Conservation (phyloP, 2,888 invertebrate genomes). For the Heliconius hortense region DNA sequence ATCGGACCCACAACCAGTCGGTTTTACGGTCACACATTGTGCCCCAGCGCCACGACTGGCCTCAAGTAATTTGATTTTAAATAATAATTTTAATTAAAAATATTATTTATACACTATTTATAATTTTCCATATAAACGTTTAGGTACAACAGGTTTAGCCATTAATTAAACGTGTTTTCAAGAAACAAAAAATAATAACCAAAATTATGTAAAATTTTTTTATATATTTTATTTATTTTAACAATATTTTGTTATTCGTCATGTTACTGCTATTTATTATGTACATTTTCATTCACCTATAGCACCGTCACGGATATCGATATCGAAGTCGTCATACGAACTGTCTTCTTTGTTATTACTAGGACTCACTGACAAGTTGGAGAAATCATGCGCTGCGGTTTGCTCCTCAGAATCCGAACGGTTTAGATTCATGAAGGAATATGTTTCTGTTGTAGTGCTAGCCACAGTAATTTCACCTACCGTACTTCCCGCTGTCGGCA, state of each 20-base stretch:
- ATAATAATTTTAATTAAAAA: not conserved
- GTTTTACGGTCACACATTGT: no score
- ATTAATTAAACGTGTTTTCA: not conserved
- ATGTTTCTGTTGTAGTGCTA: not conserved
- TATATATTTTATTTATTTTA: not conserved
- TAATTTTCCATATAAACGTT: no score
- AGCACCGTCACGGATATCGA: conserved; percentile 17
- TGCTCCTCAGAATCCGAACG: not conserved
- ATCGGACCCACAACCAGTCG: no score
- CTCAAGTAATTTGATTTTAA: not conserved
- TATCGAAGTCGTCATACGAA: conserved; percentile 7
- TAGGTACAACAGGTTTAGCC: not conserved
- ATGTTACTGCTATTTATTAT: not conserved
- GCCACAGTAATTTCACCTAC: not conserved
- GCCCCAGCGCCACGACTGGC: no score
- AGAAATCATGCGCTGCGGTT: not conserved
- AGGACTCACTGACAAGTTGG: not conserved
- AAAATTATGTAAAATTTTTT: not conserved
- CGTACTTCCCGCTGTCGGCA: not conserved
- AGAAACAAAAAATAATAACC: not conserved
- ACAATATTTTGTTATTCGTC: not conserved
- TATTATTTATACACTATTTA: not conserved
- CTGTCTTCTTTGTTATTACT: not conserved
- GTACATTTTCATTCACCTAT: not conserved
- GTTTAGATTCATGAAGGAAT: not conserved